These are phyloP conservation scores for Nettapus auritus DNA, from an alignment of 2,113 vertebrate genomes.

Conservation along the genomic window DNA sequence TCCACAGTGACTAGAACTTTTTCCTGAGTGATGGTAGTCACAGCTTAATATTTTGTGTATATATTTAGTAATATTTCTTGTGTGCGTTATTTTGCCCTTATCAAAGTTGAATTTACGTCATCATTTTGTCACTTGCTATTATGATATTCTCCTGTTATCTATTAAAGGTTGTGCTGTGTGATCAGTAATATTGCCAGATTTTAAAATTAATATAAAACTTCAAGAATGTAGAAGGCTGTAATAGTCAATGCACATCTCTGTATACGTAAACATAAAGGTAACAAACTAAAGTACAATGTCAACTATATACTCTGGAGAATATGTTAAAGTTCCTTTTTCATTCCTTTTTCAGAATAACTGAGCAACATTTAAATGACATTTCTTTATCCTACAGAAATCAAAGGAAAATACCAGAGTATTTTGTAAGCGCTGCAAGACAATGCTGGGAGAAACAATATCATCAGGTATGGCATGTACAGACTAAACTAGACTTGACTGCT, in stretches of 20 bases:
- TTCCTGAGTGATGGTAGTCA: not conserved
- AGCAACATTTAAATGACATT: conserved; percentile 76
- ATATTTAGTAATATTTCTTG: not conserved
- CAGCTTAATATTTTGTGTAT: not conserved
- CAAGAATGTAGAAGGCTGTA: not conserved
- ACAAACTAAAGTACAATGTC: conserved; percentile 67
- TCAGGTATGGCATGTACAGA: conserved; percentile 81
- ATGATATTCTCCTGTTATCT: not conserved
- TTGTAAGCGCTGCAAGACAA: conserved; percentile 88
- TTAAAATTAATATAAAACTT: not conserved
- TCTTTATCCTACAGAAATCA: conserved; percentile 83
- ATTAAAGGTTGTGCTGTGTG: not conserved
- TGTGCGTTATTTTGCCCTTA: not conserved
- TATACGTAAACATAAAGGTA: conserved; percentile 30
- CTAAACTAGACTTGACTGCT: not conserved
- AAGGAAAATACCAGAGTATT: conserved; percentile 81
- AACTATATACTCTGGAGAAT: conserved; percentile 6
- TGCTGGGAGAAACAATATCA: conserved; percentile 86
- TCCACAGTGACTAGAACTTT: not conserved
- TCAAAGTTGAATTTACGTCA: not conserved
- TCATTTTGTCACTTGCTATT: not conserved
- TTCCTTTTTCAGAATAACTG: conserved; percentile 66
- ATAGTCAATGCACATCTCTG: not conserved
- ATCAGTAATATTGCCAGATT: not conserved
- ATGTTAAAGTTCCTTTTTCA: conserved; percentile 44